These are phyloP conservation scores for Dendrolimus kikuchii DNA, from an alignment of 1,140 invertebrate species.

Conservation along the genomic window DNA sequence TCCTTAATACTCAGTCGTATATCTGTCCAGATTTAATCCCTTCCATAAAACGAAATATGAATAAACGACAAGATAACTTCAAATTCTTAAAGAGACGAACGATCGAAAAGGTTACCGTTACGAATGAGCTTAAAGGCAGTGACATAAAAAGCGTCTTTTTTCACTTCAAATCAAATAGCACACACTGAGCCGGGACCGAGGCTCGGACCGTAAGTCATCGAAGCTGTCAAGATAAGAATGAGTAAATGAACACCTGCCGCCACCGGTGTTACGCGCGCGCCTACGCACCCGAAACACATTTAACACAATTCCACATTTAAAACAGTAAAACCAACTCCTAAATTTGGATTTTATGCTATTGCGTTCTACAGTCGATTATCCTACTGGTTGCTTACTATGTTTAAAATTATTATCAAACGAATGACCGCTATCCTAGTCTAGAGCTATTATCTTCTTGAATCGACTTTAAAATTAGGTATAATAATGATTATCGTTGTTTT, in stretches of 20 bases:
- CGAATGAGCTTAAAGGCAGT: constrained; percentile 58
- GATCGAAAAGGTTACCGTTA: constrained; percentile 62
- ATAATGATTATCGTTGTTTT: constrained; percentile 66
- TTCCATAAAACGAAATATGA: constrained; percentile 40
- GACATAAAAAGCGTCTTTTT: constrained; percentile 57
- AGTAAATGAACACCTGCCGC: constrained; percentile 68
- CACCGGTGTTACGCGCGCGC: constrained; percentile 64
- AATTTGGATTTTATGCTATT: constrained; percentile 28
- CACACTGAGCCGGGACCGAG: constrained; percentile 43
- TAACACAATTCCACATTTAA: constrained; percentile 37
- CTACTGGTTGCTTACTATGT: constrained; percentile 4
- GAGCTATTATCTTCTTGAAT: constrained; percentile 55
- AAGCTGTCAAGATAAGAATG: constrained; percentile 70
- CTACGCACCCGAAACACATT: constrained; percentile 36
- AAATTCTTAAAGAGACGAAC: constrained; percentile 50
- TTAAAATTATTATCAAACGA: constrained; percentile 30
- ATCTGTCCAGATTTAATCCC: constrained; percentile 44
- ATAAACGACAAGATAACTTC: constrained; percentile 45
- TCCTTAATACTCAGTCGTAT: constrained; percentile 22
- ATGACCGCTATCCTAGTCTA: constrained; percentile 35
- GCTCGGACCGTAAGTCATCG: constrained; percentile 62
- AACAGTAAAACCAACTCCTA: constrained; percentile 11
- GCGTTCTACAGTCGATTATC: constrained; percentile 29
- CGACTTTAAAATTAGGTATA: constrained; percentile 61
- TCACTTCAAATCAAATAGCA: constrained; percentile 48